Evolutionary conservation across 2,113 vertebrate species (phyloP), one percentile per base, ranked within the genome.

Genomic region (Salvelinus fontinalis): DNA sequence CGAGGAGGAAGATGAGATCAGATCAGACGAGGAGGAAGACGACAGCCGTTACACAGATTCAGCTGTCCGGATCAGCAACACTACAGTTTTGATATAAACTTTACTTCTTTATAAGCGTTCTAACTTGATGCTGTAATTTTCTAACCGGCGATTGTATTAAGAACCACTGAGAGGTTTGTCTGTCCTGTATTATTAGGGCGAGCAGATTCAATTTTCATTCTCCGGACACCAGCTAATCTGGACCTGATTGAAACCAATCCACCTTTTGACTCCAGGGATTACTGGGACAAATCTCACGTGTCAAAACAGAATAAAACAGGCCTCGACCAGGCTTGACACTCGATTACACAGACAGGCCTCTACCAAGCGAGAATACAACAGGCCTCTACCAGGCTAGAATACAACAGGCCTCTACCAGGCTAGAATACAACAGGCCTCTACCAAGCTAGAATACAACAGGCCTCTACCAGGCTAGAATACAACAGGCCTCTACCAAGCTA

Each of bases 211-310:
- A 74, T 71, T 82, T 82, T 85, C 88, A 88, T 90, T 91, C 86
- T 77, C 83, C 22, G 70, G 86, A 87, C 67, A 67, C 78, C 79
- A 39, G 76, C 79, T 85, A 79, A 78, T 86, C 86, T 83, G 85
- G 89, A 79, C 83, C 79, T 79, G 82, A 91, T 81, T 90, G 84
- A 91, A 92, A 90, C 51, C 80, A 77, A 87, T 86, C 83, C 88
- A 74, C 81, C 66, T 71, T 29, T 69, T 79, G 80, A 87, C 91
- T 86, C 81, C 27, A 8, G 64, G 92, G 88, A 91, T 93, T 91
- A 89, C 76, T 79, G 54, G 81, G 84, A 90, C 86, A 93, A 89
- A 90, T 91, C 88, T 89, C 86, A 77, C 69, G 83, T 90, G 86
- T 91, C 86, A 90, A 91, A 20, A 18, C 85, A 82, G 83, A 86